Evolutionary conservation across 2,113 vertebrate species (phyloP).

Genomic region (Ammodytes dubius): DNA sequence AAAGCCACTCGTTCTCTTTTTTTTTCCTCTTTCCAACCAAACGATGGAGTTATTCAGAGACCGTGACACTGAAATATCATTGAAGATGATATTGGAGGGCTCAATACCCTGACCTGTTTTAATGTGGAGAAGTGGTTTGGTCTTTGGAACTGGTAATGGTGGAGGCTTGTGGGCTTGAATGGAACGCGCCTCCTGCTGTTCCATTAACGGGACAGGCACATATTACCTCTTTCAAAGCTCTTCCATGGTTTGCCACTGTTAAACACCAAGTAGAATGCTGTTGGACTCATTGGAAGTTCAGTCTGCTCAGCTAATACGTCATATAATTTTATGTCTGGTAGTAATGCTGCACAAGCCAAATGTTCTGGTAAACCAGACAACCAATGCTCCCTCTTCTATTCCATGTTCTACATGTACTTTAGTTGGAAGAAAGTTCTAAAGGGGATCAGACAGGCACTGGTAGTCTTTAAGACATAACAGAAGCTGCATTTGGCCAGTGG

Average conservation of each 20-base stretch:
- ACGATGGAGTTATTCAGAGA: conserved; percentile 51
- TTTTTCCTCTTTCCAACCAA: conserved; percentile 13
- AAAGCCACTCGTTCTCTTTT: conserved; percentile 24
- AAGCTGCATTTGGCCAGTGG: conserved; percentile 9
- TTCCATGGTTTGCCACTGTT: conserved; percentile 32
- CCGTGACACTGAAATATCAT: conserved; percentile 52
- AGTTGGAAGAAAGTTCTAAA: conserved; percentile 9
- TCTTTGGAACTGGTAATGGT: conserved; percentile 44
- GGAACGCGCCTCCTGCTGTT: conserved; percentile 42
- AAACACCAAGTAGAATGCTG: conserved; percentile 26
- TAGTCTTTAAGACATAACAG: conserved; percentile 9
- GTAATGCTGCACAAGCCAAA: conserved; percentile 31
- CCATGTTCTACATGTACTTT: conserved; percentile 11
- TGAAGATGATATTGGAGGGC: conserved; percentile 42
- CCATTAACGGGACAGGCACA: conserved; percentile 24
- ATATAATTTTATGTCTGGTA: conserved; percentile 51
- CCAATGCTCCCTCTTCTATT: neutral
- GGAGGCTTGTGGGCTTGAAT: conserved; percentile 60
- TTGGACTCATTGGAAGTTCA: conserved; percentile 48
- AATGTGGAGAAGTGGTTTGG: conserved; percentile 62
- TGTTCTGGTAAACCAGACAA: conserved; percentile 27
- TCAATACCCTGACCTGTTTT: conserved; percentile 49
- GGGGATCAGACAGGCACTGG: neutral
- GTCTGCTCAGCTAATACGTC: conserved; percentile 54
- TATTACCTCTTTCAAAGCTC: conserved; percentile 34